A percentile compares a stretch with the other conserved stretches of the same genome.
phyloP scores from a whole-genome alignment of 2,113 vertebrate species.

The Mirza zaza region DNA sequence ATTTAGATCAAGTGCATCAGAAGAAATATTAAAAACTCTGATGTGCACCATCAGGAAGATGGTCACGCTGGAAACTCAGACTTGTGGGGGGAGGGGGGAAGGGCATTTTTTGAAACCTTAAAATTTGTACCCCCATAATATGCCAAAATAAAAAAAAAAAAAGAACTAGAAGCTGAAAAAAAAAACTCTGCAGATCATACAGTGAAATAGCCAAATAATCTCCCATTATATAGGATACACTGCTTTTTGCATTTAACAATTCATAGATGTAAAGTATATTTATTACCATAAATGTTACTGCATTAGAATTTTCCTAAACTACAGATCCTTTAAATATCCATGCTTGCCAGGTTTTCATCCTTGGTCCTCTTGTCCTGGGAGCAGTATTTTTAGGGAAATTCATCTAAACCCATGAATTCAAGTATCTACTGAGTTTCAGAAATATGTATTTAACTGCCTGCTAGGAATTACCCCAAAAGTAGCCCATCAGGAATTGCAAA shows the following conservation, averaged over 20 bases:
- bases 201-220: background rate
- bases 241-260: background rate
- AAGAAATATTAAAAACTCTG: background rate
- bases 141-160: too few species aligned
- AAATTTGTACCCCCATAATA: too few species aligned
- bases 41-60: too few species aligned
- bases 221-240: background rate
- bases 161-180: too few species aligned
- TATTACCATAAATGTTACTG: background rate
- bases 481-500: background rate
- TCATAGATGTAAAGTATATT: background rate
- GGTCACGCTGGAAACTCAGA: too few species aligned
- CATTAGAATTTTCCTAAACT: background rate
- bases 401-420: background rate
- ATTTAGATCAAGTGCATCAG: constrained; percentile 37
- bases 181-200: background rate
- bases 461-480: background rate
- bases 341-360: background rate
- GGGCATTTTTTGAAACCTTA: too few species aligned
- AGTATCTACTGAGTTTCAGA: background rate
- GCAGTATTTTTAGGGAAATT: background rate
- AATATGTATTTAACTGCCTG: background rate
- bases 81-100: too few species aligned
- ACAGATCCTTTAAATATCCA: background rate
- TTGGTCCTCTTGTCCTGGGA: background rate